Conservation (phyloP, 2,113 vertebrate species). For the Sitta europaea region DNA sequence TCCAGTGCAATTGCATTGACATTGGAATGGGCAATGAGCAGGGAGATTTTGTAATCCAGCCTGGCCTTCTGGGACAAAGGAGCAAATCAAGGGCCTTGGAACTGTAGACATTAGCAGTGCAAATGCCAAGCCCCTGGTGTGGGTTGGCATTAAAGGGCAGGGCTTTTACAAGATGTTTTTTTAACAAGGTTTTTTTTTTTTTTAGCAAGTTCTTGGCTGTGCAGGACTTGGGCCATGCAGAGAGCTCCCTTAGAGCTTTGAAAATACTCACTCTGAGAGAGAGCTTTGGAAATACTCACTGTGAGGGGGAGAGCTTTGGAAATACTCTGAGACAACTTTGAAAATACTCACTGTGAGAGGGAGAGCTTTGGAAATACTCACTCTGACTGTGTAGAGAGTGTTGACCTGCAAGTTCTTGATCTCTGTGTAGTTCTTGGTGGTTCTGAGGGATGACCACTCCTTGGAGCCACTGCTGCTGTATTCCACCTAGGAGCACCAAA, state of each 20-base stretch:
- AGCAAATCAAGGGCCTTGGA: neutral
- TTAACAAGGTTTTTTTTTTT: neutral
- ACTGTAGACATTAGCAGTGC: neutral
- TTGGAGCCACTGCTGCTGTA: slow-evolving; percentile 77
- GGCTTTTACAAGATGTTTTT: neutral
- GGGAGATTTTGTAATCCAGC: neutral
- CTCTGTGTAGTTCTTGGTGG: slow-evolving; percentile 64
- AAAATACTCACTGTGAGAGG: neutral
- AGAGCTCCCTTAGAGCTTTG: neutral
- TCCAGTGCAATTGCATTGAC: neutral
- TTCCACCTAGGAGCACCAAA: slow-evolving; percentile 78
- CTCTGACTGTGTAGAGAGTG: slow-evolving; percentile 81
- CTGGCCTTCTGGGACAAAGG: neutral
- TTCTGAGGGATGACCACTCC: slow-evolving; percentile 86
- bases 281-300: too few relatives aligned
- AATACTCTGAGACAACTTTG: slow-evolving; percentile 35
- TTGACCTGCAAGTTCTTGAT: slow-evolving; percentile 80
- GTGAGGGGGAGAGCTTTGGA: neutral
- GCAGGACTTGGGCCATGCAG: neutral
- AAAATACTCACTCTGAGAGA: slow-evolving; percentile 34
- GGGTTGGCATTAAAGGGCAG: neutral
- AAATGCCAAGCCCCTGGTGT: neutral
- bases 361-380: slow-evolving; percentile 1
- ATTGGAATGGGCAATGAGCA: neutral
- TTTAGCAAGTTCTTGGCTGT: neutral